phyloP scores from a whole-genome alignment of 2,113 vertebrate genomes.

The Pollimyrus isidori region DNA sequence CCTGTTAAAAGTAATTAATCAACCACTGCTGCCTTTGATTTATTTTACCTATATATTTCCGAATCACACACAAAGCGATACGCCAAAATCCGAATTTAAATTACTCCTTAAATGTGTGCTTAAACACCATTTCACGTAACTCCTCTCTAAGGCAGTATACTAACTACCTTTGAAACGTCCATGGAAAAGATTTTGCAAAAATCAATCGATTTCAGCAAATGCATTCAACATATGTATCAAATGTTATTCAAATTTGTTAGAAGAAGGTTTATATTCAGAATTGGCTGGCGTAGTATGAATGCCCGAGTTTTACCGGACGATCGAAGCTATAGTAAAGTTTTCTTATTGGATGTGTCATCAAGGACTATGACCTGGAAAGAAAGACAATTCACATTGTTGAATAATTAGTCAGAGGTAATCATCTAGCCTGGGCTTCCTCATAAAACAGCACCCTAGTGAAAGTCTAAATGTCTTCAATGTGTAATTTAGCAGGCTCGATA shows the following conservation, averaged over 20 bases:
- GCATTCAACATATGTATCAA: background rate
- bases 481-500: background rate
- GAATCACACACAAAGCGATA: background rate
- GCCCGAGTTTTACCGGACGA: background rate
- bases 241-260: background rate
- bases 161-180: background rate
- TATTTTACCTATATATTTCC: background rate
- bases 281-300: background rate
- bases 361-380: background rate
- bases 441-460: background rate
- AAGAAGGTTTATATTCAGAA: background rate
- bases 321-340: background rate
- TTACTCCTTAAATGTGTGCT: background rate
- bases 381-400: background rate
- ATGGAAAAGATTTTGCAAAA: background rate
- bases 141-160: background rate
- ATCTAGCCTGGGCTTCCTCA: background rate
- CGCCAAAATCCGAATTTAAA: background rate
- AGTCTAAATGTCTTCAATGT: background rate
- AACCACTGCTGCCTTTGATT: background rate
- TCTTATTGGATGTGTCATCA: background rate
- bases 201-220: background rate
- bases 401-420: background rate
- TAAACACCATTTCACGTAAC: background rate
- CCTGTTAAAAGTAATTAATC: background rate